Evolutionary conservation across 30 jellyfish, hydroid and myxozoan species (phyloP), one percentile per base, ranked within the genome.

Genomic region (Cassiopea xamachana): DNA sequence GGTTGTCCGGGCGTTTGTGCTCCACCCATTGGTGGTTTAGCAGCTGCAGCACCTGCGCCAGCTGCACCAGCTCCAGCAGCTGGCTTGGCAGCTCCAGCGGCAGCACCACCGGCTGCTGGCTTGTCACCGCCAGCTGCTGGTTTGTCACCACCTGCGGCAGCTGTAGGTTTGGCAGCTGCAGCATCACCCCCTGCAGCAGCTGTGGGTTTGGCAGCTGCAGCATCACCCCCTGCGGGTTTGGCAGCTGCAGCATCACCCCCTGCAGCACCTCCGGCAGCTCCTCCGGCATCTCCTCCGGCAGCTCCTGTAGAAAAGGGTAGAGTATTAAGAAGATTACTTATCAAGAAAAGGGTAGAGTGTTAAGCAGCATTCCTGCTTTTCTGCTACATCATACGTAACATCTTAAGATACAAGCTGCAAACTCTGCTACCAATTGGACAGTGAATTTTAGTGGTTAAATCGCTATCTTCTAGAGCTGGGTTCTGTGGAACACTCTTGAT

Each of bases 281-380:
- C 92, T 46, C 77, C 92, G 15, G 92, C 92, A 68, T 7, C 90
- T 39, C 90, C 90, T 61, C 73, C 90, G 3, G 90, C 90, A 4
- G 88, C 88, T 4, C 88, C 88, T 80, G 1, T 2, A 73, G 7
- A 18, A 12, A 80, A 80, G 4, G 10, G 69, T 50, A 10, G 60
- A 1, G 45, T 10, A 45, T 44, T 46, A 5, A 27, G 8, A 16
- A 75, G 4, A 6, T 75, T 75, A 2, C 59, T 51, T 2, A 51
- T 51, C n/a, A n/a, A n/a, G n/a, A n/a, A n/a, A n/a, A n/a, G n/a
- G n/a, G n/a, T n/a, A n/a, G n/a, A n/a, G n/a, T n/a, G n/a, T n/a
- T n/a, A n/a, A n/a, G n/a, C n/a, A n/a, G n/a, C n/a, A n/a, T n/a
- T n/a, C n/a, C n/a, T n/a, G n/a, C n/a, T n/a, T n/a, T n/a, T n/a